Evolutionary conservation across 1,140 invertebrate species (phyloP).

Genomic region (Neodiprion fabricii): DNA sequence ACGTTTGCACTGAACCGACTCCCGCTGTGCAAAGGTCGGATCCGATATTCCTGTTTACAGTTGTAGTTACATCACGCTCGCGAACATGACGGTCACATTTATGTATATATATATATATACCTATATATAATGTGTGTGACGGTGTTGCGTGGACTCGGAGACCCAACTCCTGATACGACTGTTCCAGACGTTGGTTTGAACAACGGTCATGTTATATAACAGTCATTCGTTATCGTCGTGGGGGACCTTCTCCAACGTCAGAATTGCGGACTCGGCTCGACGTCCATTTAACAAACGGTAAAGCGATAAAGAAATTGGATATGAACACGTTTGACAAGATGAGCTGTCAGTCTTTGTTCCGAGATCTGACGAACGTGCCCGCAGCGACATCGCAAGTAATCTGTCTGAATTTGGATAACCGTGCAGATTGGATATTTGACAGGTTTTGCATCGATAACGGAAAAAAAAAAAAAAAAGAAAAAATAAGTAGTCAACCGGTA

Average conservation of each 20-base stretch:
- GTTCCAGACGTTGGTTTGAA: not conserved
- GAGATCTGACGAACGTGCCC: constrained; percentile 21
- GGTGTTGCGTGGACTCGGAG: not conserved
- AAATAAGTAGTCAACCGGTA: too few relatives aligned
- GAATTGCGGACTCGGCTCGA: not conserved
- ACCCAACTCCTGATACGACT: not conserved
- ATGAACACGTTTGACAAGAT: constrained; percentile 19
- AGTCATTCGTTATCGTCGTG: not conserved
- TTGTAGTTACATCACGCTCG: not conserved
- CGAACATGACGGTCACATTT: not conserved
- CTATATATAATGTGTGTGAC: not conserved
- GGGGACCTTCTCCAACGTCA: not conserved
- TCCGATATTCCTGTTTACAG: not conserved
- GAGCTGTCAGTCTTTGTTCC: constrained; percentile 26
- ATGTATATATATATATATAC: not conserved
- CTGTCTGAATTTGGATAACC: too few relatives aligned
- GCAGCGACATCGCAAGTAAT: not conserved
- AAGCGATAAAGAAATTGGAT: constrained; percentile 24
- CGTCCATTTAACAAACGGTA: not conserved
- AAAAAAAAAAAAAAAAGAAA: too few relatives aligned
- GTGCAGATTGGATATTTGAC: too few relatives aligned
- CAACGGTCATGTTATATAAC: not conserved
- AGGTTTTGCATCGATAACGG: too few relatives aligned
- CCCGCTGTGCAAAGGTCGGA: not conserved
- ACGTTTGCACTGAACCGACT: not conserved